phyloP scores from a whole-genome alignment of 1,140 invertebrate species.

The Brachionus manjavacas region DNA sequence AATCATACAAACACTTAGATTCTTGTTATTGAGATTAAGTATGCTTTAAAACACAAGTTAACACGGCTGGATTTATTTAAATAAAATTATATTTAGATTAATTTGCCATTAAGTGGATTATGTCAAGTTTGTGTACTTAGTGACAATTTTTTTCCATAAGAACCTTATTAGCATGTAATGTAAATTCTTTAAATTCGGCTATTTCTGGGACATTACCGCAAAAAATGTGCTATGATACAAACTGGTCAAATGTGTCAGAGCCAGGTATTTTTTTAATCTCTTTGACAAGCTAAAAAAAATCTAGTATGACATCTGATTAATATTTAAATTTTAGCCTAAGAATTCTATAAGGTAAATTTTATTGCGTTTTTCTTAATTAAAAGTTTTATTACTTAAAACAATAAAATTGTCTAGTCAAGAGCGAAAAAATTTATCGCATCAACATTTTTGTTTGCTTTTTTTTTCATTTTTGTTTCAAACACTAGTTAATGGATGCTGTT shows the following conservation, averaged over 20 bases:
- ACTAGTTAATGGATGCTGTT: background rate
- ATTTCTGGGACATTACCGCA: background rate
- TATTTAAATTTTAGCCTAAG: background rate
- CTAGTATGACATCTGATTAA: background rate
- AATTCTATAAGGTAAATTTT: background rate
- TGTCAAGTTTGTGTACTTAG: background rate
- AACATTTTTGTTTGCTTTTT: background rate
- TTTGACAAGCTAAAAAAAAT: background rate
- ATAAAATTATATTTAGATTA: background rate
- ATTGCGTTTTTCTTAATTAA: slow-evolving; percentile 13
- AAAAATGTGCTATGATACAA: background rate
- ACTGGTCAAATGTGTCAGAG: background rate
- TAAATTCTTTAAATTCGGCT: background rate
- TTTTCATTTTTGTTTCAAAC: background rate
- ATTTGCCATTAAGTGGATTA: background rate
- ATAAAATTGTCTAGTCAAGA: slow-evolving; percentile 28
- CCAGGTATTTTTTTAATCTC: background rate
- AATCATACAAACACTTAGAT: background rate
- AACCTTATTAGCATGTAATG: background rate
- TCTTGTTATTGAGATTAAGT: background rate
- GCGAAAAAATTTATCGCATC: background rate
- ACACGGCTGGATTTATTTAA: background rate
- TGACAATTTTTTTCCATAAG: background rate
- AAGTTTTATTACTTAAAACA: slow-evolving; percentile 27
- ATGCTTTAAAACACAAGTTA: background rate